Conservation (phyloP, 2,113 vertebrate species). For the Dolichotis patagonum region DNA sequence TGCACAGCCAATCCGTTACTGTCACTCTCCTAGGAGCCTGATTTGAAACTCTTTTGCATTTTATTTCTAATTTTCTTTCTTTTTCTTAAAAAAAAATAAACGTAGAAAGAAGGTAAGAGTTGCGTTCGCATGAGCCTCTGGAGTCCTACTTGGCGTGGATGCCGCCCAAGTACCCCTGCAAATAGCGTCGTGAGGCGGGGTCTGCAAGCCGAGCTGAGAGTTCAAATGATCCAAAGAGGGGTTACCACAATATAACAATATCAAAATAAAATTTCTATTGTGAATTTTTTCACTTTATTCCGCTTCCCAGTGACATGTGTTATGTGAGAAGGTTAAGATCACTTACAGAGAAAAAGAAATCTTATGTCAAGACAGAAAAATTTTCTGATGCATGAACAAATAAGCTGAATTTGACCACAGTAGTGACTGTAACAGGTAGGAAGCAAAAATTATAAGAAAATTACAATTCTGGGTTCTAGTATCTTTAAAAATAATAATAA, state of each 20-base stretch:
- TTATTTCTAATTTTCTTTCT: neutral
- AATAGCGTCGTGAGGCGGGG: neutral
- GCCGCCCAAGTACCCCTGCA: neutral
- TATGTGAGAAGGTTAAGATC: neutral
- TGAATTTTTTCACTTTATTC: neutral
- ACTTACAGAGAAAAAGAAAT: neutral
- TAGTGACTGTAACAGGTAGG: neutral
- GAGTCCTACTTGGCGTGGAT: neutral
- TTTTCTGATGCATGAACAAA: neutral
- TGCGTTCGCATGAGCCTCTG: neutral
- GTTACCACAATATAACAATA: neutral
- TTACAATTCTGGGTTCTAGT: neutral
- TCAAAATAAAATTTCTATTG: neutral
- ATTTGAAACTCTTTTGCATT: neutral
- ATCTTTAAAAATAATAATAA: neutral
- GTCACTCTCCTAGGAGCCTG: neutral
- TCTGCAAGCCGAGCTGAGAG: neutral
- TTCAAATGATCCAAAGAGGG: neutral
- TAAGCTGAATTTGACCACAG: neutral
- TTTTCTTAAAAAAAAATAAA: neutral
- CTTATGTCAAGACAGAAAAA: neutral
- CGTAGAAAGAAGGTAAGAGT: neutral
- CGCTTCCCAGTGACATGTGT: neutral
- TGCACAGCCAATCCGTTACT: neutral
- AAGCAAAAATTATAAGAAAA: neutral